Evolutionary conservation across 2,797 vertebrate species (phyloP), one percentile per base, ranked within the genome.

Genomic region (Rhynchotus rufescens): DNA sequence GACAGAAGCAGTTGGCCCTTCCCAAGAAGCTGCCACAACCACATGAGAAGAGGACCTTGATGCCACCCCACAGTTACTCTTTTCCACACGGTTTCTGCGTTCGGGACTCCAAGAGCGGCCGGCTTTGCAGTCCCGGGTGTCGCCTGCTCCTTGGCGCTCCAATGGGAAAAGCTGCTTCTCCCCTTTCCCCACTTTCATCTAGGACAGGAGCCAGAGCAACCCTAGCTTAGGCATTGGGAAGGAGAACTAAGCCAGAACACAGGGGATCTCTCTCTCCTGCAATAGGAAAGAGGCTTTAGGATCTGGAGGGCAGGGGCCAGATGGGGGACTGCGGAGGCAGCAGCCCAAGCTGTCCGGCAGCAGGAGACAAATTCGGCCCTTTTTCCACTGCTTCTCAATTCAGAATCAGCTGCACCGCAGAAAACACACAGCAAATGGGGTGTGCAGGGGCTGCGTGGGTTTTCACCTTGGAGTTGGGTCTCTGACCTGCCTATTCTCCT

Each of bases 101-200:
- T 54, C 11, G 16, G 10, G 28, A 30, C 30, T n/a, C 52, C 52
- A 54, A 54, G 5, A 54, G 52, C 2, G 10, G 52, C 52, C 14
- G 49, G 34, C 32, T 80, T 78, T 65, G 60, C 61, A 40, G 54
- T 59, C 51, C 61, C 8, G 6, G 10, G 52, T 47, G 15, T 16
- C 12, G 30, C 12, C 78, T 34, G 90, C 91, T 93, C 91, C 92
- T 91, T 88, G 79, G 42, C 0, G 1, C 79, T 96, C 94, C 93
- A 79, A 90, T 9, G 36, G 84, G 73, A 79, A 83, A 78, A 87
- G 80, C 67, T 0, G 2, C 25, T 64, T 57, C 51, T 32, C 69
- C 38, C 54, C 51, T 90, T 94, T 73, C 81, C 84, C 81, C 86
- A 66, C 95, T 38, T 94, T 95, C 95, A 94, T 93, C 51, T 67